These are phyloP conservation scores for Pelmatolapia mariae DNA, from an alignment of 2,113 vertebrate species.

Conservation along the genomic window DNA sequence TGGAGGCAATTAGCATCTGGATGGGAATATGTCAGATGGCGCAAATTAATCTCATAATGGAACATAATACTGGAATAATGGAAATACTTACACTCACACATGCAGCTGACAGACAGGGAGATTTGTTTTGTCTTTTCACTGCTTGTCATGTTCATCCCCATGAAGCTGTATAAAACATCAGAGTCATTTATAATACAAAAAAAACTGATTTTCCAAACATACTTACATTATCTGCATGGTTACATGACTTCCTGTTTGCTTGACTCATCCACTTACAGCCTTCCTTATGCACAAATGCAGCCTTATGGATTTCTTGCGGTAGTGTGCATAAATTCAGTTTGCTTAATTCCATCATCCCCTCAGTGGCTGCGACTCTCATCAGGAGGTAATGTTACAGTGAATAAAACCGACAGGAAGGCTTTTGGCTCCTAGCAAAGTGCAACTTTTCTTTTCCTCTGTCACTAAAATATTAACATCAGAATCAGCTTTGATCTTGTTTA, in stretches of 20 bases:
- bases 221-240: not conserved
- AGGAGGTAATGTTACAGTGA: not conserved
- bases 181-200: not conserved
- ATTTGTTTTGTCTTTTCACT: not conserved
- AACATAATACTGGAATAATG: not conserved
- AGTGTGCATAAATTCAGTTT: not conserved
- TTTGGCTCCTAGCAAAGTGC: slow-evolving; percentile 6
- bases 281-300: not conserved
- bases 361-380: not conserved
- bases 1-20: slow-evolving; percentile 40
- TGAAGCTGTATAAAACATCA: not conserved
- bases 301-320: not conserved
- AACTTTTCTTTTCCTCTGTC: not conserved
- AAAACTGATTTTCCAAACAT: not conserved
- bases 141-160: not conserved
- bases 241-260: not conserved
- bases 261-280: not conserved
- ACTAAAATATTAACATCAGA: slow-evolving; percentile 28
- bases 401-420: slow-evolving; percentile 11
- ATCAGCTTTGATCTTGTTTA: slow-evolving; percentile 29
- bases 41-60: slow-evolving; percentile 9
- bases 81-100: not conserved
- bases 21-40: slow-evolving; percentile 11
- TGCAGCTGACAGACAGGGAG: not conserved
- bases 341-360: slow-evolving; percentile 10